Conservation (phyloP, 2,113 vertebrate genomes). For the Loxodonta africana region DNA sequence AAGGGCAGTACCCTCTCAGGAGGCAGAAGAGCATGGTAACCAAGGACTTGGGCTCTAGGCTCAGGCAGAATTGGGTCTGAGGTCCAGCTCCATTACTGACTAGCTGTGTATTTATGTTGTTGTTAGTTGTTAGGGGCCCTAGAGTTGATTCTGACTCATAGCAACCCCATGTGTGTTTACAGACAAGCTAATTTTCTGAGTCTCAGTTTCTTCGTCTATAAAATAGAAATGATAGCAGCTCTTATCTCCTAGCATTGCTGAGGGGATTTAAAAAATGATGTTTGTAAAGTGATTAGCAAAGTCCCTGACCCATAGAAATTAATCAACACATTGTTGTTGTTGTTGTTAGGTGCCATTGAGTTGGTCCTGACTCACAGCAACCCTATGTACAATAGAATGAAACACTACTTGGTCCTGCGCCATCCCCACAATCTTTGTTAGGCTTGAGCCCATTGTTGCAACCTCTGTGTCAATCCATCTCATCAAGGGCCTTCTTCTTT, state of each 20-base stretch:
- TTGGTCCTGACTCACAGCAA: no score
- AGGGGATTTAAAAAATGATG: constrained; percentile 30
- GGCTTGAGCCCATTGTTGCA: no score
- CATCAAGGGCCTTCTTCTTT: no score
- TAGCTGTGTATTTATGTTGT: background rate
- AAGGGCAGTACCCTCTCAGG: background rate
- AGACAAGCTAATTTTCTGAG: constrained; percentile 54
- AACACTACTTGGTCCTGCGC: no score
- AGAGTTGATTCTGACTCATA: no score
- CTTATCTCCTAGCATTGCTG: constrained; percentile 33
- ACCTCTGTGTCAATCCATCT: no score
- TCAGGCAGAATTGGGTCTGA: background rate
- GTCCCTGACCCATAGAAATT: constrained; percentile 21
- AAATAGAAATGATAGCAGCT: constrained; percentile 58
- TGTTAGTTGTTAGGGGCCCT: background rate
- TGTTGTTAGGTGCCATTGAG: no score
- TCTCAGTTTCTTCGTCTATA: constrained; percentile 45
- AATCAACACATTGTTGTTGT: background rate
- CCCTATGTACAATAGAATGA: background rate
- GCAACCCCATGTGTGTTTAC: no score
- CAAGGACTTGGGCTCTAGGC: background rate
- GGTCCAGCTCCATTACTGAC: background rate
- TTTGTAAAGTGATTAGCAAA: constrained; percentile 26
- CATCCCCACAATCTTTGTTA: no score
- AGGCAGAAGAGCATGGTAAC: constrained; percentile 3